Percentiles rank a stretch among this genome's conserved stretches.
Conservation (phyloP, 1,140 invertebrate genomes). For the Conus ventricosus region DNA sequence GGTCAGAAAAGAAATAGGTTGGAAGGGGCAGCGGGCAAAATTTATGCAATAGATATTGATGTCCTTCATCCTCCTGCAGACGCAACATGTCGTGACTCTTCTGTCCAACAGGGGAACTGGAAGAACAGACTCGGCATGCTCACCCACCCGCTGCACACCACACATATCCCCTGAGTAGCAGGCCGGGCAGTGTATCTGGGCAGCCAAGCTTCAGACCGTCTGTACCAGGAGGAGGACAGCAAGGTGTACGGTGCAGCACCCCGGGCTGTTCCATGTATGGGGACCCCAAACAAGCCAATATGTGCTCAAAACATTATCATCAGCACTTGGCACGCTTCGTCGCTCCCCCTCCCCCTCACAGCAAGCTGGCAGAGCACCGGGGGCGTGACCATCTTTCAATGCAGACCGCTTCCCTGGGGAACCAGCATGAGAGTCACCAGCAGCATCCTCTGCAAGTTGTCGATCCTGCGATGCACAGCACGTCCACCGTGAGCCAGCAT, state of each 20-base stretch:
- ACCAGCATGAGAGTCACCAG: neutral
- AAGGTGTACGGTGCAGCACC: conserved; percentile 37
- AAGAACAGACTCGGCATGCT: neutral
- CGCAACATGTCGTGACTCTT: no score
- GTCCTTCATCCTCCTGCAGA: no score
- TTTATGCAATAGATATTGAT: no score
- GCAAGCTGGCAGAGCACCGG: neutral
- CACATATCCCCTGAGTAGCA: neutral
- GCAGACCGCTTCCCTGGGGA: neutral
- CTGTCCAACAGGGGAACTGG: neutral
- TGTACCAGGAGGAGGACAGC: neutral
- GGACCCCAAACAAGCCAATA: conserved; percentile 40
- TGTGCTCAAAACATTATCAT: conserved; percentile 53
- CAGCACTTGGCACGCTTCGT: neutral
- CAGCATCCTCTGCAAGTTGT: neutral
- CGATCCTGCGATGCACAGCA: neutral
- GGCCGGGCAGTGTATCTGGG: no score
- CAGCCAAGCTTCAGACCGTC: neutral
- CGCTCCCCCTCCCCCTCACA: no score
- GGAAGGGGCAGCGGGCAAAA: no score
- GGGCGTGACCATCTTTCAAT: neutral
- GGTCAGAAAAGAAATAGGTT: no score
- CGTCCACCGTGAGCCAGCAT: neutral
- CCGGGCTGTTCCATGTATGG: conserved; percentile 55
- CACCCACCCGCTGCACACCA: neutral